Base-by-base conservation (phyloP, 2,797 vertebrate species). In the Syngnathus rostellatus region DNA sequence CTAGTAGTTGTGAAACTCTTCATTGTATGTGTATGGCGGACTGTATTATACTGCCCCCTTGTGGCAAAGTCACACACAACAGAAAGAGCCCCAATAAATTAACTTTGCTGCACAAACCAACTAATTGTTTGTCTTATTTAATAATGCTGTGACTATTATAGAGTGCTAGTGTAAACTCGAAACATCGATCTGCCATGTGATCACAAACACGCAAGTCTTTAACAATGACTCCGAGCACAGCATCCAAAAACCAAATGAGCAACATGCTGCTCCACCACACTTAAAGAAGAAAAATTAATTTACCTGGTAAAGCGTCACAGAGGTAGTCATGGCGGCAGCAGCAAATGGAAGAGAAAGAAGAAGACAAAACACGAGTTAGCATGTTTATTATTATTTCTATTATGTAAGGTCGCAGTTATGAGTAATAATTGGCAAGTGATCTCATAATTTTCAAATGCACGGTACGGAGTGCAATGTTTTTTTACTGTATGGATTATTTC, bases 281-380 rank as follows among this genome's bases (percentile, higher is more conserved):
- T 5, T 50, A 8, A n/a, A 54, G 2, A 57, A 14, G 8, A 45
- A 50, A 78, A 73, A 76, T 73, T 75, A 77, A 65, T 72, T 89
- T 89, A 90, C 88, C 89, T 91, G 83, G 86, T 83, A 72, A 77
- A 71, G 72, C 73, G 69, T 57, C 25, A 2, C 68, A 65, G 67
- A 69, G 66, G 64, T 55, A 69, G 69, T 72, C 73, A 70, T 71
- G 73, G 10, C 3, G 5, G 37, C 67, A 63, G 72, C 73, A 68
- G 76, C 77, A 75, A 63, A 82, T 67, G 58, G 62, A 78, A 23
- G 67, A 46, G 70, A 17, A 59, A 8, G 40, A 14, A 50, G 40
- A 66, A 70, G 67, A 65, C 73, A 70, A 73, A 70, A 38, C 58
- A 82, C 8, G 76, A 72, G 76, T 91, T 84, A 88, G 83, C 37